Conservation (phyloP, 1,140 invertebrate genomes). For the Dreissena rostriformis region DNA sequence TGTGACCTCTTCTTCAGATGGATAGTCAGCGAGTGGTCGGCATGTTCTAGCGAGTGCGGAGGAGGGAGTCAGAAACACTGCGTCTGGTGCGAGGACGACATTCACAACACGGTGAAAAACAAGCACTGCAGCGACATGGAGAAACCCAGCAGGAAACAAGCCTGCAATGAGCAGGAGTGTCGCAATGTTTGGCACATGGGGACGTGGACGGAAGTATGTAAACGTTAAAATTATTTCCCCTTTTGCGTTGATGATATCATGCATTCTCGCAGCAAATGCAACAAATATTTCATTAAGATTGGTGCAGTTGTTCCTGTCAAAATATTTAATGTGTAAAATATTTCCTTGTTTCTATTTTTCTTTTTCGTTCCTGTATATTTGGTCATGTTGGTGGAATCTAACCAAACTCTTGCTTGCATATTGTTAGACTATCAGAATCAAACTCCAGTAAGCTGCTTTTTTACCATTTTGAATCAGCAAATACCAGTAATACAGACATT, state of each 20-base stretch:
- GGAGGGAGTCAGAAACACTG: slow-evolving; percentile 71
- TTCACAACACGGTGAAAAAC: slow-evolving; percentile 65
- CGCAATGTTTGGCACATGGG: slow-evolving; percentile 85
- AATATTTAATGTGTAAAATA: too few relatives aligned
- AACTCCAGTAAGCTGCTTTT: too few relatives aligned
- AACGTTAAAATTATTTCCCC: background rate
- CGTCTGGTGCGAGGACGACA: slow-evolving; percentile 69
- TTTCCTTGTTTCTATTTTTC: too few relatives aligned
- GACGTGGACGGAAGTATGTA: slow-evolving; percentile 69
- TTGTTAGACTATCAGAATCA: too few relatives aligned
- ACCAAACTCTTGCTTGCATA: too few relatives aligned
- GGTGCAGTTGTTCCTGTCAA: background rate
- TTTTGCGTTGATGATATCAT: background rate
- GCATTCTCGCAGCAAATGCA: background rate
- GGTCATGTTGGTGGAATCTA: too few relatives aligned
- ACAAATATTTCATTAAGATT: background rate
- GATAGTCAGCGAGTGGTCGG: slow-evolving; percentile 71
- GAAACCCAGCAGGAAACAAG: slow-evolving; percentile 82
- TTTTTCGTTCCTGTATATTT: too few relatives aligned
- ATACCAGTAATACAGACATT: too few relatives aligned
- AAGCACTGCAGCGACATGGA: slow-evolving; percentile 77
- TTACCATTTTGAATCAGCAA: too few relatives aligned
- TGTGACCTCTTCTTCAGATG: slow-evolving; percentile 62
- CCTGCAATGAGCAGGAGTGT: slow-evolving; percentile 86
- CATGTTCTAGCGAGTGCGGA: slow-evolving; percentile 71